Evolutionary conservation across 2,888 invertebrate genomes (phyloP).

Genomic region (Lasioglossum lativentre): DNA sequence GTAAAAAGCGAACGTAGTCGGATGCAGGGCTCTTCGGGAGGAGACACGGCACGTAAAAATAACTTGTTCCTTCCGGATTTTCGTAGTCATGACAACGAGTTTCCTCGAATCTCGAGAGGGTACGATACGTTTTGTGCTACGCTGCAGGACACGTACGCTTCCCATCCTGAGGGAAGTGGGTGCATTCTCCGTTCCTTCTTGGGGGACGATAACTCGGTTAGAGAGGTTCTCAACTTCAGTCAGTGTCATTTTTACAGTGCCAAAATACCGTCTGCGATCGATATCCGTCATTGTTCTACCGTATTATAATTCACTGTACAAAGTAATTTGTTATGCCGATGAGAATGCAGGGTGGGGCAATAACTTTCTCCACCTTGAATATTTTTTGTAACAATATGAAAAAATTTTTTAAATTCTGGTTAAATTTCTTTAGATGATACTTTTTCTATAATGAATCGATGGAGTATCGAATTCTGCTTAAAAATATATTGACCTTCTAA

Average conservation of each 20-base stretch:
- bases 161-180: conserved; percentile 76
- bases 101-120: conserved; percentile 76
- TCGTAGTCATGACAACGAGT: conserved; percentile 78
- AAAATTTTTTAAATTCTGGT: too few relatives aligned
- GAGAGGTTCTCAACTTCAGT: conserved; percentile 76
- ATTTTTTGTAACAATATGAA: too few relatives aligned
- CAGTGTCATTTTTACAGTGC: conserved; percentile 26
- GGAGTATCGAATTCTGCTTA: too few relatives aligned
- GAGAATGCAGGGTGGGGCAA: too few relatives aligned
- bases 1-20: background rate
- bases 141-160: conserved; percentile 78
- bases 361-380: too few relatives aligned
- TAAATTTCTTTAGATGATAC: too few relatives aligned
- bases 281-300: background rate
- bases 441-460: too few relatives aligned
- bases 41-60: conserved; percentile 68
- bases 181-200: conserved; percentile 74
- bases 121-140: conserved; percentile 57
- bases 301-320: background rate
- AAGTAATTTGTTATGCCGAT: background rate
- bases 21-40: conserved; percentile 4
- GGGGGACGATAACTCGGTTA: conserved; percentile 80
- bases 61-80: conserved; percentile 66
- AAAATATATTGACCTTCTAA: too few relatives aligned
- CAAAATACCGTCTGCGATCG: background rate